A percentile compares a stretch with the other conserved stretches of the same genome.
These are phyloP conservation scores for Aldabrachelys gigantea DNA, from an alignment of 2,113 vertebrate species.

Conservation along the genomic window DNA sequence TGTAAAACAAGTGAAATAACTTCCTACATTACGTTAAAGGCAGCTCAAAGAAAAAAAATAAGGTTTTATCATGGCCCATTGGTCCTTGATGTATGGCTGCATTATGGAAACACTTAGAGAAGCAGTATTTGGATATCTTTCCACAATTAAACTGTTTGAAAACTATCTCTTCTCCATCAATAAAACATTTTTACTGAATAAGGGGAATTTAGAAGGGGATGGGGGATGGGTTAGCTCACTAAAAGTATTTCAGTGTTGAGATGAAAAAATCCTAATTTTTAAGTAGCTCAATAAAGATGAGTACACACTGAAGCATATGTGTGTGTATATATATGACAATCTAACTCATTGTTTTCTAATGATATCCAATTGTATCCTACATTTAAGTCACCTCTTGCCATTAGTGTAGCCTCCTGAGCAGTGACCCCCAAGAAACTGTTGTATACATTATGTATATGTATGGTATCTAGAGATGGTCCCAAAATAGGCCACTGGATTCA, in stretches of 20 bases:
- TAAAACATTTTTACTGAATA: conserved; percentile 13
- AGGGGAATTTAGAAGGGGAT: neutral
- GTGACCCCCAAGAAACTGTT: neutral
- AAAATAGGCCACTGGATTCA: neutral
- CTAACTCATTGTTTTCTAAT: too few relatives aligned
- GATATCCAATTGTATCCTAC: too few relatives aligned
- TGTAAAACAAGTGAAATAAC: conserved; percentile 52
- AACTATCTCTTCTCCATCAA: neutral
- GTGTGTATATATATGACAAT: too few relatives aligned
- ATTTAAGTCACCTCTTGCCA: too few relatives aligned
- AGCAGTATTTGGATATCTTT: conserved; percentile 3
- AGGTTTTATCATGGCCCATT: conserved; percentile 6
- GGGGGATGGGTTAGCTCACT: neutral
- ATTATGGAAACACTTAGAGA: neutral
- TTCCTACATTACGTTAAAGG: conserved; percentile 47
- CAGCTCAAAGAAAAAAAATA: conserved; percentile 36
- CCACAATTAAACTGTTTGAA: conserved; percentile 61
- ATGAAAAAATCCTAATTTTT: neutral
- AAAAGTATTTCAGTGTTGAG: conserved; percentile 26
- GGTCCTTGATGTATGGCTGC: neutral
- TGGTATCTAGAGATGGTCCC: neutral
- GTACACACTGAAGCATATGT: too few relatives aligned
- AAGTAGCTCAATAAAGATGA: too few relatives aligned
- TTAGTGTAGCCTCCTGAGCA: too few relatives aligned
- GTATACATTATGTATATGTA: neutral